Evolutionary conservation across 2,888 invertebrate genomes (phyloP).

Genomic region (Cenopis cana): DNA sequence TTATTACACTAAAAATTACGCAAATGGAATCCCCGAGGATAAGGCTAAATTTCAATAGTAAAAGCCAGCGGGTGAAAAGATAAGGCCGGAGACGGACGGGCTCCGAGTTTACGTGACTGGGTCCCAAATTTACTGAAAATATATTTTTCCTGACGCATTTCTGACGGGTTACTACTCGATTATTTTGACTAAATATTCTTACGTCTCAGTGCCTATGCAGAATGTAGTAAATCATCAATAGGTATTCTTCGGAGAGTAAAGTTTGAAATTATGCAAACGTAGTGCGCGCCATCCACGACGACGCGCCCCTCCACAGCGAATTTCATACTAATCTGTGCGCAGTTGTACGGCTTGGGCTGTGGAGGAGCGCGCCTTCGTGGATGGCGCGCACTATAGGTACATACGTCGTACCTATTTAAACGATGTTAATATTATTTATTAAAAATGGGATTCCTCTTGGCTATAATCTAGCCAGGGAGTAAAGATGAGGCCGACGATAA

Average conservation of each 20-base stretch:
- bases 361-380: too few species aligned
- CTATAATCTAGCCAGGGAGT: too few species aligned
- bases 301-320: too few species aligned
- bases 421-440: too few species aligned
- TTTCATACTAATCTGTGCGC: too few species aligned
- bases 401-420: too few species aligned
- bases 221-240: neutral
- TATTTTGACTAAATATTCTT: neutral
- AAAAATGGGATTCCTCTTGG: too few species aligned
- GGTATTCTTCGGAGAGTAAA: neutral
- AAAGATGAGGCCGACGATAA: too few species aligned
- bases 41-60: conserved; percentile 17
- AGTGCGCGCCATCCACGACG: too few species aligned
- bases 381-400: too few species aligned
- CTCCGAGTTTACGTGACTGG: conserved; percentile 17
- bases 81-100: conserved; percentile 3
- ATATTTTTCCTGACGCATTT: conserved; percentile 22
- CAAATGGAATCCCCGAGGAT: conserved; percentile 10
- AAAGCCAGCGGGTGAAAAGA: conserved; percentile 13
- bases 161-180: conserved; percentile 7
- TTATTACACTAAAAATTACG: conserved; percentile 9
- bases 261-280: too few species aligned
- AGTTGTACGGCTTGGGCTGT: too few species aligned
- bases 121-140: conserved; percentile 17
- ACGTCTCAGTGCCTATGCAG: neutral